A percentile compares a stretch with the other conserved stretches of the same genome.
phyloP scores from a whole-genome alignment of 53 echinoderm and acorn worm species.

The Echinometra lucunter region DNA sequence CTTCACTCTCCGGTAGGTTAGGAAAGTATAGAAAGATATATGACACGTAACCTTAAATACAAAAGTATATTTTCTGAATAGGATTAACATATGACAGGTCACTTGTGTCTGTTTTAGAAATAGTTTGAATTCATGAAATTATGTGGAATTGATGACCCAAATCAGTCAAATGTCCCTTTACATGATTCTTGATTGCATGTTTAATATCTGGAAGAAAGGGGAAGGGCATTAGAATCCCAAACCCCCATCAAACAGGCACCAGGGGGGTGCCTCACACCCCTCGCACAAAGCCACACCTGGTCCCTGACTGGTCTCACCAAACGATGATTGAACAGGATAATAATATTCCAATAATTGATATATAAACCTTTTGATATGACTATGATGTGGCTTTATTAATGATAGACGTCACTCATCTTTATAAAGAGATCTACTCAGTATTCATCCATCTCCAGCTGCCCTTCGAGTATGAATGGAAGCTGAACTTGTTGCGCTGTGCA shows the following conservation, averaged over 20 bases:
- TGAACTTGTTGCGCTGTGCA: neutral
- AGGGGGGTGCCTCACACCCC: conserved; percentile 11
- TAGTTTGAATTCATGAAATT: neutral
- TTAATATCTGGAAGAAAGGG: conserved; percentile 14
- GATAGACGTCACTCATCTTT: neutral
- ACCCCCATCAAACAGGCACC: neutral
- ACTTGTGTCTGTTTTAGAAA: neutral
- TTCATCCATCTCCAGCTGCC: neutral
- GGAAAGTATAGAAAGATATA: too few species aligned
- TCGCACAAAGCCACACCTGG: neutral
- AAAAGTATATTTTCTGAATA: neutral
- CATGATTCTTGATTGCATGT: neutral
- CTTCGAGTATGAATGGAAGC: neutral
- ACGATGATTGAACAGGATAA: neutral
- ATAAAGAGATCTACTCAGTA: neutral
- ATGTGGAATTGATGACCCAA: neutral
- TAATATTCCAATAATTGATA: neutral
- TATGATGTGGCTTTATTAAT: neutral
- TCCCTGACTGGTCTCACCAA: neutral
- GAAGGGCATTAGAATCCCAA: neutral
- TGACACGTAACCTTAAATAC: neutral
- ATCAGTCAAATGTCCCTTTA: neutral
- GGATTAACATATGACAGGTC: neutral
- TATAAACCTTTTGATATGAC: neutral
- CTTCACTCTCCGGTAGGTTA: too few species aligned